These are phyloP conservation scores for Larimichthys polyactis DNA, from an alignment of 2,113 vertebrate species.

Conservation along the genomic window DNA sequence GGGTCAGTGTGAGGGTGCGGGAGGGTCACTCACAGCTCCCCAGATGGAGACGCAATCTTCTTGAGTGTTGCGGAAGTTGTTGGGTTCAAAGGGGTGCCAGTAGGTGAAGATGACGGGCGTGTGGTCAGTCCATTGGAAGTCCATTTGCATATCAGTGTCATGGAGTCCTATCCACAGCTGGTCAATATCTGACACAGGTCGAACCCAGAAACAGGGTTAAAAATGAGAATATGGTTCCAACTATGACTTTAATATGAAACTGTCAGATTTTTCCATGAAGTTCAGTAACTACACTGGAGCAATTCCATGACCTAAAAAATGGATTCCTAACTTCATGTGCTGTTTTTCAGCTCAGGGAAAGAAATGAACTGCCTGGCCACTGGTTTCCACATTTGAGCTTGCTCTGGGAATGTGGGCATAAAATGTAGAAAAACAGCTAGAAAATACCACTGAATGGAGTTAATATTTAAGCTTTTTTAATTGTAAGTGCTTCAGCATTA, in stretches of 20 bases:
- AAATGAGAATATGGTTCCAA: neutral
- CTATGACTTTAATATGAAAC: neutral
- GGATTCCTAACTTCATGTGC: constrained; percentile 6
- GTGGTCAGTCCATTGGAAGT: constrained; percentile 97
- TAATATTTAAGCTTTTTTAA: neutral
- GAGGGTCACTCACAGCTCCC: constrained; percentile 90
- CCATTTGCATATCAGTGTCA: constrained; percentile 95
- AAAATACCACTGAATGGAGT: neutral
- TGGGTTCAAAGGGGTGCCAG: constrained; percentile 98
- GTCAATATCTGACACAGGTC: constrained; percentile 87
- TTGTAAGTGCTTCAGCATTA: neutral
- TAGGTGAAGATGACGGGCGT: constrained; percentile 93
- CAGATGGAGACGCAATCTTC: constrained; percentile 98
- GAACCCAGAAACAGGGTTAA: neutral
- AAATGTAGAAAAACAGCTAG: constrained; percentile 14
- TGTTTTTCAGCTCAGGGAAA: constrained; percentile 27
- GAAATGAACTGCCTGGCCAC: neutral
- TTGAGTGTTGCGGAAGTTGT: constrained; percentile 94
- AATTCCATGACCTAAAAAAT: constrained; percentile 30
- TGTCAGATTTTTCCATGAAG: constrained; percentile 31
- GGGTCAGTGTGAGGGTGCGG: constrained; percentile 1
- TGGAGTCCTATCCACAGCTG: constrained; percentile 98
- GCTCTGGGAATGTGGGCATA: neutral
- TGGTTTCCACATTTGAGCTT: neutral
- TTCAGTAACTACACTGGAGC: constrained; percentile 15